phyloP scores from a whole-genome alignment of 1,140 invertebrate genomes.

The Batillaria attramentaria region DNA sequence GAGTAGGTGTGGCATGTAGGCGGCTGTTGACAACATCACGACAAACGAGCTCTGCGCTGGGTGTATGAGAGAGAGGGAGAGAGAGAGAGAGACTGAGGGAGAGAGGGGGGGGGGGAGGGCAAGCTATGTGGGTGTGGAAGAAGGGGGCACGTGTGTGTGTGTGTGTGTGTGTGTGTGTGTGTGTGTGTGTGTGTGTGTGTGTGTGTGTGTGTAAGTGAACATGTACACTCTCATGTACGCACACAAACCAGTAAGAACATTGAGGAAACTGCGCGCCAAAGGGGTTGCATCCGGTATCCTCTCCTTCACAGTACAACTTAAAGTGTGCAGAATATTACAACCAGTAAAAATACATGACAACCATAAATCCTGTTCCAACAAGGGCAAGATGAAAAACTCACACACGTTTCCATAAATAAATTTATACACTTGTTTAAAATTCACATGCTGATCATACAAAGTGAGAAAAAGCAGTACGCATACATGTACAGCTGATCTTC shows the following conservation, averaged over 20 bases:
- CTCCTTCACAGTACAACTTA: not conserved
- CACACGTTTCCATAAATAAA: not conserved
- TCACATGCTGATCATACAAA: not conserved
- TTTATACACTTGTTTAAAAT: not conserved
- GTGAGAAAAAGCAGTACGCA: not conserved
- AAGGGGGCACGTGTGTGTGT: not conserved
- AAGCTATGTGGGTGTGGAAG: not conserved
- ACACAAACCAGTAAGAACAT: not conserved
- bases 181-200: conserved; percentile 16
- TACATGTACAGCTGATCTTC: not conserved
- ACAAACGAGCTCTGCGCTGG: too few species aligned
- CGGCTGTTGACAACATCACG: too few species aligned
- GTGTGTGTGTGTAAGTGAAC: not conserved
- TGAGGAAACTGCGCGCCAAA: not conserved
- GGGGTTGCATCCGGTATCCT: not conserved
- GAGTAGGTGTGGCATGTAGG: too few species aligned
- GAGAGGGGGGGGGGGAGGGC: not conserved
- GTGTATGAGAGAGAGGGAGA: too few species aligned
- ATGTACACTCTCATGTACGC: not conserved
- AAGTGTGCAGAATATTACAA: not conserved
- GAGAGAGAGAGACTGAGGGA: not conserved
- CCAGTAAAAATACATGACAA: not conserved
- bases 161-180: not conserved
- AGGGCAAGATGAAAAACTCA: not conserved
- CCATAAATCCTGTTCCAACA: not conserved